Percentiles rank a stretch among this genome's conserved stretches.
Conservation (phyloP, 1,140 invertebrate species). For the Lepidurus arcticus region DNA sequence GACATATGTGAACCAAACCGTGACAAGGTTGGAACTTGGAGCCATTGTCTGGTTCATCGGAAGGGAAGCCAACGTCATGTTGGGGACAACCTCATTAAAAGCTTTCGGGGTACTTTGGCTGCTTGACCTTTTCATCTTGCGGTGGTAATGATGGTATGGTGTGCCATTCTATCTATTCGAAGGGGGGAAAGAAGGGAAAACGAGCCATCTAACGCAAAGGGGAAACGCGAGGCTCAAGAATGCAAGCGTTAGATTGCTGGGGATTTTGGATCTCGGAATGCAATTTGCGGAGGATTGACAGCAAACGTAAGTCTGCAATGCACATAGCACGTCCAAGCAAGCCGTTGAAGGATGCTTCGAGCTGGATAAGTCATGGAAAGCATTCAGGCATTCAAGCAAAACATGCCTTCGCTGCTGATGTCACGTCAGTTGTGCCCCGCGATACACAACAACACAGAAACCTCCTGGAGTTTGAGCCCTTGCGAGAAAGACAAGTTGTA, state of each 20-base stretch:
- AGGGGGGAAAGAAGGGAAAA: background rate
- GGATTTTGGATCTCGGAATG: background rate
- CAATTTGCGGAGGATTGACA: slow-evolving; percentile 15
- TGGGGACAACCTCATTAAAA: background rate
- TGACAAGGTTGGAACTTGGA: no score
- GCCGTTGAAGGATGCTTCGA: slow-evolving; percentile 15
- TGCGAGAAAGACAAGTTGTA: background rate
- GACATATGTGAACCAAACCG: no score
- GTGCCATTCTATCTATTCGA: background rate
- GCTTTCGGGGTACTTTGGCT: background rate
- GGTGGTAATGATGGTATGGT: background rate
- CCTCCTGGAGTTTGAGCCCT: background rate
- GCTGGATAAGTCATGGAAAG: background rate
- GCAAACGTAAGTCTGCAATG: background rate
- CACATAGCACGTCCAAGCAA: background rate
- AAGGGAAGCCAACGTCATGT: no score
- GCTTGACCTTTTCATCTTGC: slow-evolving; percentile 1
- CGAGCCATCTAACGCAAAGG: background rate
- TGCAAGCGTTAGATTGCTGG: slow-evolving; percentile 9
- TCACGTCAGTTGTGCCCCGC: slow-evolving; percentile 2
- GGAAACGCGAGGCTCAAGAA: background rate
- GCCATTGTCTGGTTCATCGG: no score
- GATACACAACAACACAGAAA: background rate
- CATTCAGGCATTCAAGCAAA: background rate
- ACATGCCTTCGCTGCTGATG: background rate